phyloP scores from a whole-genome alignment of 2,888 invertebrate species.

The Imbricaverruca yamaguchii region DNA sequence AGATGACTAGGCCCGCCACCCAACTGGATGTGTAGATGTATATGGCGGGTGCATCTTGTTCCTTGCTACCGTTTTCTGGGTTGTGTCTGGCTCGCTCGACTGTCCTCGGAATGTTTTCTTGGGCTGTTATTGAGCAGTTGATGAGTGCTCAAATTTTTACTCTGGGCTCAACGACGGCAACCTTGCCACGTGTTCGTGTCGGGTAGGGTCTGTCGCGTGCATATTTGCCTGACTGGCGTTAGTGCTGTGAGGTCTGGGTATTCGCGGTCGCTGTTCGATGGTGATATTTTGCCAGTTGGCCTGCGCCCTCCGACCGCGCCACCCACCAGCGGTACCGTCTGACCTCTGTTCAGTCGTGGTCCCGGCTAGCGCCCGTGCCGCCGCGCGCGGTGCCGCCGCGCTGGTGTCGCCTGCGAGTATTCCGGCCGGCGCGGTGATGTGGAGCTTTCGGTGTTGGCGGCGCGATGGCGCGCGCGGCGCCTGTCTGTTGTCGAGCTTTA shows the following conservation, averaged over 20 bases:
- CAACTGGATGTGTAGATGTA: background rate
- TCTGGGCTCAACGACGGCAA: background rate
- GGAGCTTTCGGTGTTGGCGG: conserved; percentile 13
- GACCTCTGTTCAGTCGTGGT: background rate
- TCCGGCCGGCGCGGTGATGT: background rate
- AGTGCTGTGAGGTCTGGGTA: background rate
- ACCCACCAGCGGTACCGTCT: background rate
- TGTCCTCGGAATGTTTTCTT: background rate
- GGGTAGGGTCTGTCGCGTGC: background rate
- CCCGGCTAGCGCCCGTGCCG: background rate
- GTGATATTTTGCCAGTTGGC: background rate
- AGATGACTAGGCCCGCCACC: background rate
- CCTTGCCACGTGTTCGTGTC: background rate
- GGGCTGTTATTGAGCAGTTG: background rate
- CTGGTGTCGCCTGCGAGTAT: background rate
- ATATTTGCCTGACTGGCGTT: background rate
- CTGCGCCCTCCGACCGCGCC: background rate
- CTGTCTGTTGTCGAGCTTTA: conserved; percentile 3
- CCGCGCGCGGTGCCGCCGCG: background rate
- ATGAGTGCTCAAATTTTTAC: background rate
- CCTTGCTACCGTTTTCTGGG: no score
- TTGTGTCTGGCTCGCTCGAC: background rate
- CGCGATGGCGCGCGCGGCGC: background rate
- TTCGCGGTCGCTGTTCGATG: background rate
- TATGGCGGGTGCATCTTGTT: background rate